A percentile compares a stretch with the other conserved stretches of the same genome.
phyloP scores from a whole-genome alignment of 2,888 invertebrate genomes.

The Coelopa pilipes region DNA sequence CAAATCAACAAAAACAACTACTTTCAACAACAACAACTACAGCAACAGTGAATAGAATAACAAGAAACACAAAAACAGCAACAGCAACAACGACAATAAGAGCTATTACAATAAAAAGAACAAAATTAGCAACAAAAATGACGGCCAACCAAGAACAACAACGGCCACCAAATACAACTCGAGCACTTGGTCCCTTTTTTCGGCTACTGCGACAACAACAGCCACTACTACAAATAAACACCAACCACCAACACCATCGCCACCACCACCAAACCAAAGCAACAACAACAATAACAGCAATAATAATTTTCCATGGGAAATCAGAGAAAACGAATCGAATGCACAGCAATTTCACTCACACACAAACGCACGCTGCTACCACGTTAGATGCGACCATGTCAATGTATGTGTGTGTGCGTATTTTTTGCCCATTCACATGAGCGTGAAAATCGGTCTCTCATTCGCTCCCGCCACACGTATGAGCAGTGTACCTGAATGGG shows the following conservation, averaged over 20 bases:
- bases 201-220: too few species aligned
- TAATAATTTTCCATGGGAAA: slow-evolving; percentile 26
- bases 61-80: not conserved
- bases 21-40: not conserved
- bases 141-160: too few species aligned
- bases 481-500: not conserved
- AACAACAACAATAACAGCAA: too few species aligned
- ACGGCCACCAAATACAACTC: too few species aligned
- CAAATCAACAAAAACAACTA: slow-evolving; percentile 14
- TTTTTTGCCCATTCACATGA: not conserved
- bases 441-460: not conserved
- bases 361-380: not conserved
- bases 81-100: slow-evolving; percentile 1
- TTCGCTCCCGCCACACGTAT: not conserved
- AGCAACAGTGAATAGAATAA: not conserved
- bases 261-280: not conserved
- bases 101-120: not conserved
- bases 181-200: too few species aligned
- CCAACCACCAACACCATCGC: not conserved
- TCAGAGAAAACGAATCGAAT: slow-evolving; percentile 19
- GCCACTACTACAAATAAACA: not conserved
- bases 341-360: slow-evolving; percentile 22
- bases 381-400: too few species aligned
- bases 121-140: too few species aligned
- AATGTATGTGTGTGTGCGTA: not conserved